phyloP scores from a whole-genome alignment of 2,888 invertebrate genomes.

The Spicauda simplicius region DNA sequence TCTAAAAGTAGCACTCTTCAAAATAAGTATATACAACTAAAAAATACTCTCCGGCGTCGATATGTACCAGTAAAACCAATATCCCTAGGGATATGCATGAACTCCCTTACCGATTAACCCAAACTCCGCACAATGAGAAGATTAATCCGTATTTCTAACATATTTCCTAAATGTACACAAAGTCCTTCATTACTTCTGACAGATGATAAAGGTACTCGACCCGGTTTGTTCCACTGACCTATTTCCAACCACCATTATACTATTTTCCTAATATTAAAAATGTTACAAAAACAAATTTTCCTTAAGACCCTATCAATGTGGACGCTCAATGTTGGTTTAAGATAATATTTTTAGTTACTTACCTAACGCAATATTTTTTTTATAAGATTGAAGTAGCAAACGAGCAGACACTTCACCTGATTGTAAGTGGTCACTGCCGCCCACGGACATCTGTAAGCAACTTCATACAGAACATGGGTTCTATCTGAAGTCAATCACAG shows the following conservation, averaged over 20 bases:
- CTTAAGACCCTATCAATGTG: slow-evolving; percentile 34
- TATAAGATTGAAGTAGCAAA: too few species aligned
- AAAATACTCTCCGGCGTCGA: too few species aligned
- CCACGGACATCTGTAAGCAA: too few species aligned
- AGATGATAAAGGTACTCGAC: slow-evolving; percentile 41
- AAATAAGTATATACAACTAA: too few species aligned
- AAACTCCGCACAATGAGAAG: neutral
- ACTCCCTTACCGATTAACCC: neutral
- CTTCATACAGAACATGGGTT: too few species aligned
- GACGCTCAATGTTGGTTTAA: neutral
- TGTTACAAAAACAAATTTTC: neutral
- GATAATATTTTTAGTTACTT: too few species aligned
- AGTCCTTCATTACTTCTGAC: slow-evolving; percentile 29
- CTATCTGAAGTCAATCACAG: too few species aligned
- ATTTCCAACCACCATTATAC: slow-evolving; percentile 48
- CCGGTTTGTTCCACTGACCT: slow-evolving; percentile 58
- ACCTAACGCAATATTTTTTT: too few species aligned
- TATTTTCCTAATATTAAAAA: slow-evolving; percentile 5
- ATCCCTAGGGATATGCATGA: neutral
- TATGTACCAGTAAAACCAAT: neutral
- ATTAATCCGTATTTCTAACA: slow-evolving; percentile 1
- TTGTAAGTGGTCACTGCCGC: too few species aligned
- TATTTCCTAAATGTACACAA: neutral
- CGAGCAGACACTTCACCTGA: too few species aligned
- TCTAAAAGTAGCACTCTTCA: too few species aligned